Evolutionary conservation across 2,113 vertebrate species (phyloP), one percentile per base, ranked within the genome.

Genomic region (Microcebus jonahi): DNA sequence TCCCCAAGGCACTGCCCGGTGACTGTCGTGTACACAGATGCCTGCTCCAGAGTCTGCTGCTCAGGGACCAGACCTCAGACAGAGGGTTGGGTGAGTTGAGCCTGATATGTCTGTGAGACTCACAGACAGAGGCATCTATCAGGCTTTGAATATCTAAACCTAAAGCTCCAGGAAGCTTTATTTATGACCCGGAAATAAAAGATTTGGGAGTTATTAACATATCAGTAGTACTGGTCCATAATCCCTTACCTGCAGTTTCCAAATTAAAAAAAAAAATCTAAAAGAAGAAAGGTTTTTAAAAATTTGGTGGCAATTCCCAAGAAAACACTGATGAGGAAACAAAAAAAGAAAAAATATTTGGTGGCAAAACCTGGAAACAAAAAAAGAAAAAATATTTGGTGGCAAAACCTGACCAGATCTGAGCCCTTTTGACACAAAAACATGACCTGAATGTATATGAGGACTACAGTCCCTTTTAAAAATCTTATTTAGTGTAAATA

Each of bases 261-360:
- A 82, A 70, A 76, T 76, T 5, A 0, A 76, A 83, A 73, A 61
- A 61, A 36, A 42, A 79, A 34, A 39, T 20, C 25, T 68, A 31
- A 73, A 77, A 90, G 14, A 10, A 31, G 42, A 73, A 21, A 57
- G 42, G 55, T 45, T 57, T 83, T 88, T 3, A 59, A 92, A 94
- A 86, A 48, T 23, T 45, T 53, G 50, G 50, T 53, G 31, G 10
- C 42, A 77, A 97, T 45, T 45, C 45, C 45, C 45, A 45, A 45
- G 45, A 45, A 45, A 45, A 45, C 45, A 45, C 45, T 45, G 45
- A 45, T 8, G 45, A 45, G 45, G 45, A 45, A 45, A 45, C 45
- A 92, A 94, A 86, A 48, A 76, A 94, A 83, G 53, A 36, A 42
- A 79, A 34, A 92, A 94, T 82, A 48, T 70, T 86, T 90, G 36